Evolutionary conservation across 2,797 vertebrate genomes (phyloP).

Genomic region (Tiaroga cobitis): DNA sequence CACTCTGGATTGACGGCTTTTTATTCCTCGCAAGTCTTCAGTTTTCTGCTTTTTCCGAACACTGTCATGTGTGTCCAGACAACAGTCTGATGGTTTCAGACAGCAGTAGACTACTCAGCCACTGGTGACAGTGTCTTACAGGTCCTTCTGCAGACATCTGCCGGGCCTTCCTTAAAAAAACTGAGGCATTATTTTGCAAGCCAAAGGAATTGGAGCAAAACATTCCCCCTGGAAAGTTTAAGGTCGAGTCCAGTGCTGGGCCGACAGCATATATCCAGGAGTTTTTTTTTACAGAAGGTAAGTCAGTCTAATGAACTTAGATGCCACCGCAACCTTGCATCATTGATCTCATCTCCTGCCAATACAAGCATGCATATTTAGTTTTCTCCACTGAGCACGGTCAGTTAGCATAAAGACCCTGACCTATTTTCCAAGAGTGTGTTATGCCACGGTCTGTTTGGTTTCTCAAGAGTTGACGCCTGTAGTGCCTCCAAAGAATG

Average conservation of each 20-base stretch:
- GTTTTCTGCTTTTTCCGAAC: conserved; percentile 52
- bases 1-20: neutral
- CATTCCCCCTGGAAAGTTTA: conserved; percentile 75
- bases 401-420: conserved; percentile 60
- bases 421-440: conserved; percentile 73
- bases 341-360: conserved; percentile 33
- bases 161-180: conserved; percentile 47
- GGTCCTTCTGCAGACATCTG: conserved; percentile 46
- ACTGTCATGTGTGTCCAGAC: conserved; percentile 67
- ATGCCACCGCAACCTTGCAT: conserved; percentile 45
- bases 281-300: conserved; percentile 71
- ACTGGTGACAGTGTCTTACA: conserved; percentile 61
- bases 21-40: neutral
- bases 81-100: conserved; percentile 72
- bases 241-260: conserved; percentile 62
- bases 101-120: conserved; percentile 63
- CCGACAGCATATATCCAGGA: conserved; percentile 67
- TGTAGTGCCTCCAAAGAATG: neutral
- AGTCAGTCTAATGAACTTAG: conserved; percentile 59
- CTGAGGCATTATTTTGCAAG: conserved; percentile 59
- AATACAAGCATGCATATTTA: conserved; percentile 25
- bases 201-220: conserved; percentile 58
- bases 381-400: conserved; percentile 1
- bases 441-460: conserved; percentile 21
- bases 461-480: neutral